Evolutionary conservation across 2,113 vertebrate species (phyloP).

Genomic region (Colius striatus): DNA sequence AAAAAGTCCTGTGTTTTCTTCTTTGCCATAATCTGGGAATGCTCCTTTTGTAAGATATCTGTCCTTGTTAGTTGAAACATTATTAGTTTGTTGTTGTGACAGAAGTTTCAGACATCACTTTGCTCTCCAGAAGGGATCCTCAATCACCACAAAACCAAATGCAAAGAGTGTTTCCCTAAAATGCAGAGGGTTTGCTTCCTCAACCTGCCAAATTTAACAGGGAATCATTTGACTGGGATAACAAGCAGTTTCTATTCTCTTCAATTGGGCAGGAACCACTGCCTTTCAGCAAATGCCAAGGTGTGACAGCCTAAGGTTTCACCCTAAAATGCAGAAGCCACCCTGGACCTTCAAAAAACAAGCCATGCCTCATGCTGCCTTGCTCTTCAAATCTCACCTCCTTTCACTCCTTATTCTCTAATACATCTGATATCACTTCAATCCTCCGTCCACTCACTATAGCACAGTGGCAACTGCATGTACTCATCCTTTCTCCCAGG

Average conservation of each 20-base stretch:
- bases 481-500: accelerated
- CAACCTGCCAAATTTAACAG: not conserved
- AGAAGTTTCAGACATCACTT: constrained; percentile 44
- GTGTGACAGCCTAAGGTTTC: not conserved
- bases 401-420: not conserved
- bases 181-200: not conserved
- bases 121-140: not conserved
- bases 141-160: constrained; percentile 18
- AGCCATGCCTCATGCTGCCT: not conserved
- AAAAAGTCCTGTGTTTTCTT: not conserved
- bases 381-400: not conserved
- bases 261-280: not conserved
- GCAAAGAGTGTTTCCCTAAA: not conserved
- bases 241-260: not conserved
- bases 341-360: not conserved
- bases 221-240: not conserved
- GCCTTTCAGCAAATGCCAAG: not conserved
- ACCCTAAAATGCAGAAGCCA: not conserved
- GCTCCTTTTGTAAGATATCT: not conserved
- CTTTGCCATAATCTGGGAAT: not conserved
- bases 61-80: not conserved
- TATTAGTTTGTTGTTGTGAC: not conserved
- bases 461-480: not conserved
- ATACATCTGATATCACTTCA: not conserved
- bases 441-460: not conserved